These are phyloP conservation scores for Karalla daura DNA, from an alignment of 2,797 vertebrate genomes.

Conservation along the genomic window DNA sequence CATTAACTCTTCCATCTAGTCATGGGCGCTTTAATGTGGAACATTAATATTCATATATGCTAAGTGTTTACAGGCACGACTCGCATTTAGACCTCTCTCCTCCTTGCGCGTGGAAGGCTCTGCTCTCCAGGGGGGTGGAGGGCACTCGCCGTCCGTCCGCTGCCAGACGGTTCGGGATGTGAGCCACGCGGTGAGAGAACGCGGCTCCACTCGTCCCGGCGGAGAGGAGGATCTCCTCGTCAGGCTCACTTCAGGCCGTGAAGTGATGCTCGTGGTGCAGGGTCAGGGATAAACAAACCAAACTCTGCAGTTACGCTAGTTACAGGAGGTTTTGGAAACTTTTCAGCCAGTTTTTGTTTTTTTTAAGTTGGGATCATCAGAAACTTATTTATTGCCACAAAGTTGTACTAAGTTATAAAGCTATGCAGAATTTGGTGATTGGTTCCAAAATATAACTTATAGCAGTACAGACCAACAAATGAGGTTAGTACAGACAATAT, in stretches of 20 bases:
- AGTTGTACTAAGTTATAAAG: too few species aligned
- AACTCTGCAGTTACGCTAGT: background rate
- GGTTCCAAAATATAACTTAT: too few species aligned
- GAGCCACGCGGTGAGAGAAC: constrained; percentile 48
- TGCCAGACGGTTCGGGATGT: constrained; percentile 30
- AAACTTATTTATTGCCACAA: too few species aligned
- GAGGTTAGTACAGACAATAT: too few species aligned
- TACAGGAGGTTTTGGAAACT: background rate
- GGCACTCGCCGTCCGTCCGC: constrained; percentile 50
- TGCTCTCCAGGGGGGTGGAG: constrained; percentile 56
- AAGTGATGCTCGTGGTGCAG: constrained; percentile 24
- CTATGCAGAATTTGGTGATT: too few species aligned
- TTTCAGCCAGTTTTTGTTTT: background rate
- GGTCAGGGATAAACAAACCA: constrained; percentile 24
- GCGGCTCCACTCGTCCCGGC: constrained; percentile 51
- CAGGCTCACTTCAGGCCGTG: constrained; percentile 26
- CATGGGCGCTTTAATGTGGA: constrained; percentile 75
- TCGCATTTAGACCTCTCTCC: constrained; percentile 66
- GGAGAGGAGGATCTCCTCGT: constrained; percentile 44
- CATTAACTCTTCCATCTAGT: constrained; percentile 83
- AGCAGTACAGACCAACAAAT: too few species aligned
- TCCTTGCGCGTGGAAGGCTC: constrained; percentile 63
- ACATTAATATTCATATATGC: constrained; percentile 87
- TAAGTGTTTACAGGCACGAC: constrained; percentile 81
- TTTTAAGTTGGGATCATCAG: too few species aligned